A percentile compares a stretch with the other conserved stretches of the same genome.
These are phyloP conservation scores for Polymixis flavicincta DNA, from an alignment of 2,888 invertebrate species.

Conservation along the genomic window DNA sequence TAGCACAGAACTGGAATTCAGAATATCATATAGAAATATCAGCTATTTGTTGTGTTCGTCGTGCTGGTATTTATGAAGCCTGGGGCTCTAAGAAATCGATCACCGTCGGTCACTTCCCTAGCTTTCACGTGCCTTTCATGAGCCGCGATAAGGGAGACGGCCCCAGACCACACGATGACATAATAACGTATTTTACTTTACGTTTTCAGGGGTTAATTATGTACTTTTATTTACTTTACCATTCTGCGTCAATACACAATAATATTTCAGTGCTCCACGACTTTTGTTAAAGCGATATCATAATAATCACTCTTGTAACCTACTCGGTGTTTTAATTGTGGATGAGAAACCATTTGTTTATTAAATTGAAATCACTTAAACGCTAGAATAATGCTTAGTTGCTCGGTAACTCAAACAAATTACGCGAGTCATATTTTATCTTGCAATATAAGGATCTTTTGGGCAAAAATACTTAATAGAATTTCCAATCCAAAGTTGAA, in stretches of 20 bases:
- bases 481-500: conserved; percentile 51
- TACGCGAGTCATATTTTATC: conserved; percentile 15
- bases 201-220: conserved; percentile 17
- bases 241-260: conserved; percentile 29
- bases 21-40: not conserved
- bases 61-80: not conserved
- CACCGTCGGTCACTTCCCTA: conserved; percentile 18
- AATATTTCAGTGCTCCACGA: conserved; percentile 10
- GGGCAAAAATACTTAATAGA: conserved; percentile 33
- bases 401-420: conserved; percentile 1
- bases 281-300: not conserved
- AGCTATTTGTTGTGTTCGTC: not conserved
- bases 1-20: too few species aligned
- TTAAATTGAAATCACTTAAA: conserved; percentile 22
- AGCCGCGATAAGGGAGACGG: conserved; percentile 18
- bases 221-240: conserved; percentile 19
- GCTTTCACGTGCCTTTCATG: conserved; percentile 11
- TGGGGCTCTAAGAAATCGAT: conserved; percentile 24
- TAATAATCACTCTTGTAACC: conserved; percentile 2
- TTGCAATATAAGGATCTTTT: not conserved
- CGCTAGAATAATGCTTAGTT: not conserved
- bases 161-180: conserved; percentile 28
- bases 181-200: conserved; percentile 54
- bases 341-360: conserved; percentile 18
- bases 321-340: conserved; percentile 14